phyloP scores from a whole-genome alignment of 2,888 invertebrate genomes.

The Ceratothoa steindachneri region DNA sequence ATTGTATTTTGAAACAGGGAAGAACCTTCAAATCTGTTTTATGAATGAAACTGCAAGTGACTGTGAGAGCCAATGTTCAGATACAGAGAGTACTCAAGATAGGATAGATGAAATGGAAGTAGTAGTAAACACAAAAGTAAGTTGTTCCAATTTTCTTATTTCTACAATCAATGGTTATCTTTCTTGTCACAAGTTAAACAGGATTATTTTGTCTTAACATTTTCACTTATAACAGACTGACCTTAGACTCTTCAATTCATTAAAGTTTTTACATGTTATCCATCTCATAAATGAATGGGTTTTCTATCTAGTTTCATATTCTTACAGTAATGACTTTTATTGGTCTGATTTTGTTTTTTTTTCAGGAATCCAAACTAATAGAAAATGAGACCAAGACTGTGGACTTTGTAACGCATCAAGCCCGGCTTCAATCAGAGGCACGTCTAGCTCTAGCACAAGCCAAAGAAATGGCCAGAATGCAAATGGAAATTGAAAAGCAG shows the following conservation, averaged over 20 bases:
- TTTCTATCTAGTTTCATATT: too few species aligned
- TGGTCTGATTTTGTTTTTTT: too few species aligned
- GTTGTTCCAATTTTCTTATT: too few species aligned
- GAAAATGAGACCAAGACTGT: constrained; percentile 52
- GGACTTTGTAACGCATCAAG: constrained; percentile 75
- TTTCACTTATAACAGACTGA: too few species aligned
- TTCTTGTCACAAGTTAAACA: too few species aligned
- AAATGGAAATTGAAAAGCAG: constrained; percentile 63
- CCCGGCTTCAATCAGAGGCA: constrained; percentile 78
- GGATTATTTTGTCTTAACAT: too few species aligned
- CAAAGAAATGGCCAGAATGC: constrained; percentile 84
- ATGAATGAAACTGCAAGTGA: constrained; percentile 88
- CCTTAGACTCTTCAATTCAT: too few species aligned
- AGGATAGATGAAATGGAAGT: constrained; percentile 7
- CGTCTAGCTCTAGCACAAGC: constrained; percentile 82
- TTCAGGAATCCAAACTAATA: not conserved
- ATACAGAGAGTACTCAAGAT: constrained; percentile 44
- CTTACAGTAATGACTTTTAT: too few species aligned
- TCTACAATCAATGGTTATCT: too few species aligned
- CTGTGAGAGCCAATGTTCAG: constrained; percentile 58
- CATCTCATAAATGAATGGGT: too few species aligned
- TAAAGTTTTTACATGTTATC: too few species aligned
- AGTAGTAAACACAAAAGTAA: too few species aligned
- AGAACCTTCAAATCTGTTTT: constrained; percentile 87
- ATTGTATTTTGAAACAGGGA: constrained; percentile 29